Conservation (phyloP, 2,888 invertebrate genomes). For the Muscina levida region DNA sequence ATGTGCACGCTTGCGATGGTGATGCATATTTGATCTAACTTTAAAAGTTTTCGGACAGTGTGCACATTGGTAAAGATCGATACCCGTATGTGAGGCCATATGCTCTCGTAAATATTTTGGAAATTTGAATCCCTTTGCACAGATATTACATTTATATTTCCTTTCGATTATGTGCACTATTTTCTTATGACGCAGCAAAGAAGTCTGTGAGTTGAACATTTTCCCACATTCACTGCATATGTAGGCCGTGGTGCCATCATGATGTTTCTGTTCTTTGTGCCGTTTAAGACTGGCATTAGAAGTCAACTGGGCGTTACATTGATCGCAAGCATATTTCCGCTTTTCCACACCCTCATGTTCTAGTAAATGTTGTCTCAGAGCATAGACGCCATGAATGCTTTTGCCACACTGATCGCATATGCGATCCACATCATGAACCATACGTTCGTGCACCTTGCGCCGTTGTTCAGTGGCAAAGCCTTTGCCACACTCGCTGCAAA, state of each 20-base stretch:
- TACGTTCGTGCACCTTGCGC: conserved; percentile 61
- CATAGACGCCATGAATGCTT: conserved; percentile 62
- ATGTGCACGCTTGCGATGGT: conserved; percentile 71
- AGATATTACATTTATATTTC: conserved; percentile 67
- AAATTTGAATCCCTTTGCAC: conserved; percentile 69
- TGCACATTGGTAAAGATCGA: conserved; percentile 70
- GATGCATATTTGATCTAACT: conserved; percentile 71
- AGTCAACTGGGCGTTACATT: conserved; percentile 67
- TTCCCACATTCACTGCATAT: conserved; percentile 69
- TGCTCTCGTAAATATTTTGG: conserved; percentile 69
- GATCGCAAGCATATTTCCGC: conserved; percentile 66
- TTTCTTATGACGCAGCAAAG: conserved; percentile 48
- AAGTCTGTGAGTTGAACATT: conserved; percentile 66
- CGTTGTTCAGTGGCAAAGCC: conserved; percentile 63
- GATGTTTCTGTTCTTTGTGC: conserved; percentile 68
- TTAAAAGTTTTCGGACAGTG: conserved; percentile 71
- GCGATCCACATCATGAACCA: conserved; percentile 59
- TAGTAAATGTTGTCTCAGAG: conserved; percentile 60
- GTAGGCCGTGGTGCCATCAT: conserved; percentile 64
- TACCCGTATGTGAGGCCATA: conserved; percentile 70
- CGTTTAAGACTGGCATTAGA: conserved; percentile 66
- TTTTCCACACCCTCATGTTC: conserved; percentile 65
- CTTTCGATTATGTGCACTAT: conserved; percentile 48
- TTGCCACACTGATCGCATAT: conserved; percentile 67
- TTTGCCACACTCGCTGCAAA: conserved; percentile 67